phyloP scores from a whole-genome alignment of 2,888 invertebrate genomes.

The Pseudeuparius sepicola region DNA sequence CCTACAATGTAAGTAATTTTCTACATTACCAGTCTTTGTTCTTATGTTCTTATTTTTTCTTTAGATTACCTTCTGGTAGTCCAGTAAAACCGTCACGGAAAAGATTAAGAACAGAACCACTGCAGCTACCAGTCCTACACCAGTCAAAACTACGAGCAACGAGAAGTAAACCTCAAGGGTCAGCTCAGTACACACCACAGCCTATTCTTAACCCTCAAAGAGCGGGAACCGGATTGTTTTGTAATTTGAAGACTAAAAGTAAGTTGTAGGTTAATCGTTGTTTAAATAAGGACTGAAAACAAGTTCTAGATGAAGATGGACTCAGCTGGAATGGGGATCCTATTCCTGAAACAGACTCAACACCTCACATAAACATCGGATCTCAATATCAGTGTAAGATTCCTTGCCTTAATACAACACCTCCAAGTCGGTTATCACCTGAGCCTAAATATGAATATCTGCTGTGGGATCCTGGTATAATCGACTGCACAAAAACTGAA shows the following conservation, averaged over 20 bases:
- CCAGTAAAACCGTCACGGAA: conserved; percentile 56
- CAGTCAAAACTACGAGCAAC: conserved; percentile 46
- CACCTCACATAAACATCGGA: conserved; percentile 81
- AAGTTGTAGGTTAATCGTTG: too few species aligned
- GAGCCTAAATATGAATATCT: conserved; percentile 56
- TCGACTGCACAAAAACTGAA: conserved; percentile 64
- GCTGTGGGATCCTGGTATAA: conserved; percentile 80
- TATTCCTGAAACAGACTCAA: conserved; percentile 43
- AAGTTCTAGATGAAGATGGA: conserved; percentile 32
- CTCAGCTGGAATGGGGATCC: conserved; percentile 36
- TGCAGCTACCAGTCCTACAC: conserved; percentile 41
- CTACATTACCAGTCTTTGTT: too few species aligned
- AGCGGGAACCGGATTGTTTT: conserved; percentile 75
- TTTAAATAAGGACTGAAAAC: too few species aligned
- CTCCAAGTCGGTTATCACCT: conserved; percentile 42
- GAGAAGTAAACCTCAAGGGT: conserved; percentile 39
- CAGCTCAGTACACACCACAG: conserved; percentile 77
- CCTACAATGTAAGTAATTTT: conserved; percentile 48
- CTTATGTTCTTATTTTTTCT: too few species aligned
- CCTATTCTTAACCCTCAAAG: conserved; percentile 91
- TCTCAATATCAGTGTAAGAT: conserved; percentile 76
- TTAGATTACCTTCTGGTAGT: conserved; percentile 57
- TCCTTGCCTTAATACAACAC: conserved; percentile 43
- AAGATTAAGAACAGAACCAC: conserved; percentile 51
- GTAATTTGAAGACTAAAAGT: conserved; percentile 32